These are phyloP conservation scores for Perithous albicinctus DNA, from an alignment of 2,888 invertebrate species.

Conservation along the genomic window DNA sequence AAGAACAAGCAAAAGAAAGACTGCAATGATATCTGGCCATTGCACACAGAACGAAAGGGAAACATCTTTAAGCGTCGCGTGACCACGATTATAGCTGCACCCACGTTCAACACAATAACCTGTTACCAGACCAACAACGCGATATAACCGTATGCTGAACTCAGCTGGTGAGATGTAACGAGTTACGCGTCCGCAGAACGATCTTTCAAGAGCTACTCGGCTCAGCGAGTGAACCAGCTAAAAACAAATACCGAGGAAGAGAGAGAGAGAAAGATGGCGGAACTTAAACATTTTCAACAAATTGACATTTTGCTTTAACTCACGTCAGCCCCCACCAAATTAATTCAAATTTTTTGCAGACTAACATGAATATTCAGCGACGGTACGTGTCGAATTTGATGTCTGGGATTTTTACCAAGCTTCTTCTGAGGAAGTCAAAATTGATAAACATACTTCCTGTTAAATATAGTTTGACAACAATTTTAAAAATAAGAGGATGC, in stretches of 20 bases:
- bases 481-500: too few relatives aligned
- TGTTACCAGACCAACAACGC: slow-evolving; percentile 47
- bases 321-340: too few relatives aligned
- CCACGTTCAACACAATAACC: slow-evolving; percentile 58
- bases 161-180: slow-evolving; percentile 47
- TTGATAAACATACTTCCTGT: too few relatives aligned
- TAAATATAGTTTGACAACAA: too few relatives aligned
- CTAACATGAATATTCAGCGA: too few relatives aligned
- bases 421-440: too few relatives aligned
- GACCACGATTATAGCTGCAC: slow-evolving; percentile 45
- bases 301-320: too few relatives aligned
- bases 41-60: slow-evolving; percentile 46
- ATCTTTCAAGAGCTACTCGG: slow-evolving; percentile 33
- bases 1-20: background rate
- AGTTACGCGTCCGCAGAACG: slow-evolving; percentile 41
- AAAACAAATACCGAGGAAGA: slow-evolving; percentile 1
- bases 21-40: slow-evolving; percentile 6
- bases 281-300: too few relatives aligned
- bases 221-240: slow-evolving; percentile 29
- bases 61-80: slow-evolving; percentile 54
- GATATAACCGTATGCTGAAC: slow-evolving; percentile 20
- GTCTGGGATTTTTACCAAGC: too few relatives aligned
- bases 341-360: too few relatives aligned
- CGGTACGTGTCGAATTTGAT: too few relatives aligned
- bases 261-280: too few relatives aligned